Percentiles rank a stretch among this genome's conserved stretches.
phyloP scores from a whole-genome alignment of 2,797 vertebrate genomes.

The Sebastes reedi region DNA sequence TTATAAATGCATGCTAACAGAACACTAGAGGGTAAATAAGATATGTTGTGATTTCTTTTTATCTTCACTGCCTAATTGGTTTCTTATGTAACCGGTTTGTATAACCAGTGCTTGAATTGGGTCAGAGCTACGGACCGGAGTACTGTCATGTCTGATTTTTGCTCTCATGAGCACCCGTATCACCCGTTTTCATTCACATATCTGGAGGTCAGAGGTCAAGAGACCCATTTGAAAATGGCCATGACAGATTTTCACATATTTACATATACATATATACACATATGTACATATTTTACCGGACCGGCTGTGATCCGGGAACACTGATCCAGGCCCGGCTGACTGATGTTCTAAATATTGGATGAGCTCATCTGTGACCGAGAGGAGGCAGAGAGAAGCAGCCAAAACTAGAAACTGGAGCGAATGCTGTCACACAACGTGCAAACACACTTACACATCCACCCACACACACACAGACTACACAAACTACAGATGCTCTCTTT shows the following conservation, averaged over 20 bases:
- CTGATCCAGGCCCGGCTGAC: slow-evolving; percentile 23
- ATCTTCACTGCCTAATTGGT: background rate
- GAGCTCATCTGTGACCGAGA: slow-evolving; percentile 51
- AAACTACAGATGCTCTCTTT: slow-evolving; percentile 12
- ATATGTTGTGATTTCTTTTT: background rate
- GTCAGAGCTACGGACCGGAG: background rate
- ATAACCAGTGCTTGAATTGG: background rate
- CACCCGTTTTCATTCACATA: background rate
- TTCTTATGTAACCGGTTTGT: slow-evolving; percentile 1
- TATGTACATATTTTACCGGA: background rate
- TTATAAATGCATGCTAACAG: background rate
- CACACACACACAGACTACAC: background rate
- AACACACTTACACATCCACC: slow-evolving; percentile 3
- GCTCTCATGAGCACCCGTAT: background rate
- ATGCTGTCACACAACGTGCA: slow-evolving; percentile 7
- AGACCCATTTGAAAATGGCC: no score
- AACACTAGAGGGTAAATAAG: background rate
- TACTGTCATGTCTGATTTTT: background rate
- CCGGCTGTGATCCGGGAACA: background rate
- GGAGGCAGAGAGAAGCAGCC: background rate
- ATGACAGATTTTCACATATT: no score
- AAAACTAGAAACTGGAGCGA: slow-evolving; percentile 47
- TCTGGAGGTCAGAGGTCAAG: background rate
- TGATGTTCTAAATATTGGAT: slow-evolving; percentile 44
- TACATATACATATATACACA: no score